Percentiles rank a stretch among this genome's conserved stretches.
These are phyloP conservation scores for Lytechinus variegatus DNA, from an alignment of 35 echinoderm and acorn worm genomes.

Conservation along the genomic window DNA sequence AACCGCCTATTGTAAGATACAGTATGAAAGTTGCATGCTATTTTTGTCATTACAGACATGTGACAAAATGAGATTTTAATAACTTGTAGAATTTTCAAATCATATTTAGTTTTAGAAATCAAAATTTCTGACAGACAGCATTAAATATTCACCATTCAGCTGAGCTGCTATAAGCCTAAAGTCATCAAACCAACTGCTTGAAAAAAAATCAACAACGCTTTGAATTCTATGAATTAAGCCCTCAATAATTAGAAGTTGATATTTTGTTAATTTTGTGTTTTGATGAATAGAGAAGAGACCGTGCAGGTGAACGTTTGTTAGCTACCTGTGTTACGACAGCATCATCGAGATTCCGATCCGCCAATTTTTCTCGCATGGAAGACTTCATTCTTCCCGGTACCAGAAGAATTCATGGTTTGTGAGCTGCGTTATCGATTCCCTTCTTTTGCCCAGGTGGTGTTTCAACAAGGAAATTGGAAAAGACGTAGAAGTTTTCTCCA, in stretches of 20 bases:
- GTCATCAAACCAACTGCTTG: background rate
- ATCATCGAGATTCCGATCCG: background rate
- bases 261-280: background rate
- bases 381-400: background rate
- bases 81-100: too few species aligned
- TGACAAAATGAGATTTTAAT: too few species aligned
- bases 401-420: slow-evolving; percentile 4
- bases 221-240: background rate
- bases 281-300: background rate
- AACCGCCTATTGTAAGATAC: too few species aligned
- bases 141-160: background rate
- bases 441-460: background rate
- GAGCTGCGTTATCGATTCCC: background rate
- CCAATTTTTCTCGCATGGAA: background rate
- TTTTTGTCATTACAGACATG: too few species aligned
- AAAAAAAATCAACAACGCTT: background rate
- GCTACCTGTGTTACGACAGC: background rate
- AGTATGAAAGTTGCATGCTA: too few species aligned
- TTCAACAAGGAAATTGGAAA: background rate
- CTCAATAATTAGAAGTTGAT: background rate
- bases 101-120: too few species aligned
- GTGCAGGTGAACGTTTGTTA: background rate
- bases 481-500: background rate
- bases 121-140: background rate
- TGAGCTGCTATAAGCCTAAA: too few species aligned